Evolutionary conservation across 2,113 vertebrate genomes (phyloP).

Genomic region (Albula glossodonta): DNA sequence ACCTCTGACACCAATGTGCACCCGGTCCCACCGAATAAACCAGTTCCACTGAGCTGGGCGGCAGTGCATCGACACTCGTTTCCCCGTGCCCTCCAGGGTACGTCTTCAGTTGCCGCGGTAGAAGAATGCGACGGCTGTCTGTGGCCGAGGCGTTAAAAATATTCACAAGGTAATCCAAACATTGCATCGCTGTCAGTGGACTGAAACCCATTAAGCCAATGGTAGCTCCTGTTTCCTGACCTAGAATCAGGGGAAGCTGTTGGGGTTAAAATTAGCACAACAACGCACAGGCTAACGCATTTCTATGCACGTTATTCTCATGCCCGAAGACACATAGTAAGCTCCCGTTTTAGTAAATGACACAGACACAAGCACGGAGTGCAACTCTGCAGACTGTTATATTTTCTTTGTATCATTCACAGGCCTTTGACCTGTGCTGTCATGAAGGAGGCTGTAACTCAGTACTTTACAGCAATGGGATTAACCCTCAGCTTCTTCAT

Average conservation of each 20-base stretch:
- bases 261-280: constrained; percentile 55
- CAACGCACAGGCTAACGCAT: constrained; percentile 49
- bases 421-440: constrained; percentile 36
- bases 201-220: constrained; percentile 24
- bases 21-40: not conserved
- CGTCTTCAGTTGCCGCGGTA: constrained; percentile 3
- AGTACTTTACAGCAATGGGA: constrained; percentile 22
- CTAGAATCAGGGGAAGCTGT: constrained; percentile 31
- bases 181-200: not conserved
- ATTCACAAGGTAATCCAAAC: constrained; percentile 40
- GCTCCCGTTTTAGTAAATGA: constrained; percentile 38
- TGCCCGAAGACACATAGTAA: constrained; percentile 51
- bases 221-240: constrained; percentile 34
- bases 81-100: not conserved
- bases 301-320: constrained; percentile 50
- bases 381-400: constrained; percentile 30
- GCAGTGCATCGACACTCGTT: not conserved
- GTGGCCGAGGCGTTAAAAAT: constrained; percentile 30
- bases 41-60: not conserved
- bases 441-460: constrained; percentile 1
- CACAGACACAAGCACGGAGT: constrained; percentile 38
- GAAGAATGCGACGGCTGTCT: constrained; percentile 34
- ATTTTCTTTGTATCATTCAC: not conserved
- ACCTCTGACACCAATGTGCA: not conserved
- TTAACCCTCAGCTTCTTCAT: not conserved